phyloP scores from a whole-genome alignment of 1,140 invertebrate species.

The Nasonia giraulti region DNA sequence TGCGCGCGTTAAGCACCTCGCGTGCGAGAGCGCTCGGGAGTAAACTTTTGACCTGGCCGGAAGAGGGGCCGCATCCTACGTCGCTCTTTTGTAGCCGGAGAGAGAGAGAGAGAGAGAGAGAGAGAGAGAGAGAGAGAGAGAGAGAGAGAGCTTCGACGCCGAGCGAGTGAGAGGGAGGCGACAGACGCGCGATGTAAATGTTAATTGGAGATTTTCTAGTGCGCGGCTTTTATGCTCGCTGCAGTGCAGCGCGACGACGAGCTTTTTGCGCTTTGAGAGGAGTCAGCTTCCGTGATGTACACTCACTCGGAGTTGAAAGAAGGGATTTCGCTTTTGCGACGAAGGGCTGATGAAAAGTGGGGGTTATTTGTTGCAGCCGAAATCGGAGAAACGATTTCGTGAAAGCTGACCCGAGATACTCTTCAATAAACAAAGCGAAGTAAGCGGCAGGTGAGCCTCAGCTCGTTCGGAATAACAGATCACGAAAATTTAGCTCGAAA shows the following conservation, averaged over 20 bases:
- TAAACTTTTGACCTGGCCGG: slow-evolving; percentile 15
- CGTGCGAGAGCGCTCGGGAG: background rate
- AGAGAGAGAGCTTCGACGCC: background rate
- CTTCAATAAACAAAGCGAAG: too few relatives aligned
- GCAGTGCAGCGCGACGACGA: background rate
- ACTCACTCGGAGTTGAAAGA: background rate
- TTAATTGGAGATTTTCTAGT: slow-evolving; percentile 44
- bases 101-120: background rate
- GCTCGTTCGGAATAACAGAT: too few relatives aligned
- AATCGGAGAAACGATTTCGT: too few relatives aligned
- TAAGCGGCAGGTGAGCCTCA: too few relatives aligned
- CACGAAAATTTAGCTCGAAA: too few relatives aligned
- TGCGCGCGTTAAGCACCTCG: background rate
- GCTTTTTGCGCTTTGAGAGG: background rate
- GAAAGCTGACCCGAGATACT: too few relatives aligned
- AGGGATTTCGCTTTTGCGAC: background rate
- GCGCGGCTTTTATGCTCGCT: background rate
- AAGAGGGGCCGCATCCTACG: background rate
- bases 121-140: background rate
- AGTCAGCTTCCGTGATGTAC: background rate
- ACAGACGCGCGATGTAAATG: background rate
- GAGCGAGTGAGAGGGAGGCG: background rate
- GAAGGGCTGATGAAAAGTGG: background rate
- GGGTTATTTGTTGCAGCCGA: background rate
- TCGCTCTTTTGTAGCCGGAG: background rate